Conservation (phyloP, 2,113 vertebrate species). For the Nibea albiflora region DNA sequence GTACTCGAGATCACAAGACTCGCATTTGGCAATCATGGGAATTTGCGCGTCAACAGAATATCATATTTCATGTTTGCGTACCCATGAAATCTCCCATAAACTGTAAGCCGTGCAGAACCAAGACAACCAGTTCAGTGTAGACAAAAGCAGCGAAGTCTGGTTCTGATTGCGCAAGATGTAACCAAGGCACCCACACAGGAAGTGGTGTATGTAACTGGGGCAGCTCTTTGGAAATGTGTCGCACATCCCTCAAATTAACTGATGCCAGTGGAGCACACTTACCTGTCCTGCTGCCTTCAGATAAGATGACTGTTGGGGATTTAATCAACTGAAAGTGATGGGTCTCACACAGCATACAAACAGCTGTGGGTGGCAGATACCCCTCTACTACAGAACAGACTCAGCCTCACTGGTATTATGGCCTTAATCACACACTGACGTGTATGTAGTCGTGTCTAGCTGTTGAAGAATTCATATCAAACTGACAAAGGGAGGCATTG, state of each 20-base stretch:
- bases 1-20: not conserved
- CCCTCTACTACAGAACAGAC: constrained; percentile 3
- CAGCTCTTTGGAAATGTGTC: constrained; percentile 54
- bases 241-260: constrained; percentile 62
- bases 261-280: constrained; percentile 41
- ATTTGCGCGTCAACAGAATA: not conserved
- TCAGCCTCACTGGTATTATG: constrained; percentile 19
- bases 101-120: not conserved
- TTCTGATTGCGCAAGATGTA: constrained; percentile 33
- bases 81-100: not conserved
- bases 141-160: constrained; percentile 15
- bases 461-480: constrained; percentile 29
- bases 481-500: constrained; percentile 26
- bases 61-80: not conserved
- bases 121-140: not conserved
- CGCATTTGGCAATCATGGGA: not conserved
- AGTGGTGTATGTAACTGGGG: constrained; percentile 57
- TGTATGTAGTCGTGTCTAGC: constrained; percentile 1
- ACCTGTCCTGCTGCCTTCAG: constrained; percentile 72
- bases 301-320: constrained; percentile 66
- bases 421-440: constrained; percentile 38
- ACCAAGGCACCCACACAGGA: constrained; percentile 53
- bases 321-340: constrained; percentile 66
- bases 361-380: constrained; percentile 61
- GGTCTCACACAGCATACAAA: constrained; percentile 39